phyloP scores from a whole-genome alignment of 2,888 invertebrate genomes.

The Eulithis prunata region DNA sequence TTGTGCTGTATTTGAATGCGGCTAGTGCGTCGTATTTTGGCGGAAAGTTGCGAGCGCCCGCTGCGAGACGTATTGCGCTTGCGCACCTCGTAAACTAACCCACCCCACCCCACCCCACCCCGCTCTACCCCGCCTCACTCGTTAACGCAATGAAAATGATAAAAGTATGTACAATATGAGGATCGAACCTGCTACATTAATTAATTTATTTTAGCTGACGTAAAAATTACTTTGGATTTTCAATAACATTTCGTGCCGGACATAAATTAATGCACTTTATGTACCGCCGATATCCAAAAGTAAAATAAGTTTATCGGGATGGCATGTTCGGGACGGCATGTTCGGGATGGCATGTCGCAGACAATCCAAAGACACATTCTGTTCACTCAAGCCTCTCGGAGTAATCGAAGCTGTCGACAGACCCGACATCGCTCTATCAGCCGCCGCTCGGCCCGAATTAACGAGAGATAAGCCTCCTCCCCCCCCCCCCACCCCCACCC shows the following conservation, averaged over 20 bases:
- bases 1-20: background rate
- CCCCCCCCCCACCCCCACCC: constrained; percentile 34
- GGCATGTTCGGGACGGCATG: too few relatives aligned
- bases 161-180: background rate
- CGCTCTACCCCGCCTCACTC: background rate
- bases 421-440: constrained; percentile 8
- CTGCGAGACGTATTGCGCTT: constrained; percentile 25
- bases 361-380: background rate
- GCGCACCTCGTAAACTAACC: constrained; percentile 6
- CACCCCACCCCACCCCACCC: background rate
- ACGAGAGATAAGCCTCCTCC: constrained; percentile 50
- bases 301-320: background rate
- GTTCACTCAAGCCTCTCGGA: background rate
- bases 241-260: constrained; percentile 1
- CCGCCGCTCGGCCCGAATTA: constrained; percentile 10
- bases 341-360: background rate
- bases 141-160: constrained; percentile 10
- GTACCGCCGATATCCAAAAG: background rate
- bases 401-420: constrained; percentile 5
- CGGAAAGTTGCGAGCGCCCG: constrained; percentile 31
- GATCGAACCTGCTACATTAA: constrained; percentile 4
- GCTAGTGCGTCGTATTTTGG: constrained; percentile 14
- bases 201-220: constrained; percentile 17
- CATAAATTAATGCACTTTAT: background rate
- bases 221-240: constrained; percentile 7